Conservation (phyloP, 64 coral and sea anemone species). For the Orbicella faveolata region DNA sequence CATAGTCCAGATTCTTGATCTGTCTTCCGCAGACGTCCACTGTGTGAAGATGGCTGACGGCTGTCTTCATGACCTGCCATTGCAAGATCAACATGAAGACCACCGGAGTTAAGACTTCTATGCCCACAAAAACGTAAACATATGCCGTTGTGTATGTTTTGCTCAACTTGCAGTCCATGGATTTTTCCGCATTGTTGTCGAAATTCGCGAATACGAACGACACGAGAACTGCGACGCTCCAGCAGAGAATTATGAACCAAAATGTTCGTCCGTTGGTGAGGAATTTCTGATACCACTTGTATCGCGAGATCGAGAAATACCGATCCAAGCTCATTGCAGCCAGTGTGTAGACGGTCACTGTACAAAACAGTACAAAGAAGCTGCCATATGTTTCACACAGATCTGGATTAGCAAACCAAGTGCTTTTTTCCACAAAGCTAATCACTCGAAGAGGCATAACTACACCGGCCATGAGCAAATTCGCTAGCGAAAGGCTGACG, state of each 20-base stretch:
- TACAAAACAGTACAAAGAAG: slow-evolving; percentile 77
- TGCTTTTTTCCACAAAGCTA: slow-evolving; percentile 79
- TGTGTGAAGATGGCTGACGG: slow-evolving; percentile 46
- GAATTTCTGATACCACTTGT: slow-evolving; percentile 58
- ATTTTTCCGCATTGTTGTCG: background rate
- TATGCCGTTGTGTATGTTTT: slow-evolving; percentile 53
- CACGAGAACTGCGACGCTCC: slow-evolving; percentile 53
- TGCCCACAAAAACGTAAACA: slow-evolving; percentile 67
- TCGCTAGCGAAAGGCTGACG: slow-evolving; percentile 53
- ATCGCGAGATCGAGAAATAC: slow-evolving; percentile 77
- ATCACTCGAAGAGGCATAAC: slow-evolving; percentile 85
- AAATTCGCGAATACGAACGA: slow-evolving; percentile 68
- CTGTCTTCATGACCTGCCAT: slow-evolving; percentile 63
- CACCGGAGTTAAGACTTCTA: slow-evolving; percentile 72
- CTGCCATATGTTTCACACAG: slow-evolving; percentile 65
- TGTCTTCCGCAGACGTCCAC: slow-evolving; percentile 65
- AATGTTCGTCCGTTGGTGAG: slow-evolving; percentile 39
- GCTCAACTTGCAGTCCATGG: slow-evolving; percentile 72
- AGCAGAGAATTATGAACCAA: slow-evolving; percentile 47
- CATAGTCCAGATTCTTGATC: slow-evolving; percentile 72
- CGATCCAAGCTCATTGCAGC: slow-evolving; percentile 75
- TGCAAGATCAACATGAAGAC: slow-evolving; percentile 69
- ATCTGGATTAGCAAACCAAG: slow-evolving; percentile 55
- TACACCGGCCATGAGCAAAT: slow-evolving; percentile 65
- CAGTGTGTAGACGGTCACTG: slow-evolving; percentile 65